These are phyloP conservation scores for Parazoanthus swiftii DNA, from an alignment of 92 coral and sea anemone genomes.

Conservation along the genomic window DNA sequence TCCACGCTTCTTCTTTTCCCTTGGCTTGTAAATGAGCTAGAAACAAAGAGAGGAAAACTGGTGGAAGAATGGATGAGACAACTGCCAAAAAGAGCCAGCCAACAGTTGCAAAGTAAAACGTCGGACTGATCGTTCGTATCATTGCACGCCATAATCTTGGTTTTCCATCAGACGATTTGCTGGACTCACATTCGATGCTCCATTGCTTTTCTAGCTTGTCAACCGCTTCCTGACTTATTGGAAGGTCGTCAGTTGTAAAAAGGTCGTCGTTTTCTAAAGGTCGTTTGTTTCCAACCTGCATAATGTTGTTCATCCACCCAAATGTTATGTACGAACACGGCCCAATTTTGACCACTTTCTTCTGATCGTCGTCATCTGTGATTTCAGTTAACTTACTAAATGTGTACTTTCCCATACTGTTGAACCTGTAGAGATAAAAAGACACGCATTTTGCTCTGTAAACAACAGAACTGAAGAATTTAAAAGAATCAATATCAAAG, in stretches of 20 bases:
- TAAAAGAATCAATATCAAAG: no score
- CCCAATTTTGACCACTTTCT: not conserved
- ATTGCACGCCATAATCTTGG: slow-evolving; percentile 23
- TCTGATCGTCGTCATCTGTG: not conserved
- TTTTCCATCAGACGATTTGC: not conserved
- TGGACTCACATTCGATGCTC: not conserved
- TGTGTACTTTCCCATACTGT: not conserved
- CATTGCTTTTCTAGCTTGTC: not conserved
- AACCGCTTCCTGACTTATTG: not conserved
- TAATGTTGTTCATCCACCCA: slow-evolving; percentile 5
- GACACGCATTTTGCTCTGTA: no score
- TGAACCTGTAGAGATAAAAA: not conserved
- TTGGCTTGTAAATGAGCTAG: not conserved
- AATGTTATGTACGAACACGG: not conserved
- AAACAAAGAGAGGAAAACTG: not conserved
- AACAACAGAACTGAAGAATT: no score
- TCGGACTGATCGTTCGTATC: not conserved
- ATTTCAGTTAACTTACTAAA: not conserved
- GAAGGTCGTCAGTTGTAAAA: not conserved
- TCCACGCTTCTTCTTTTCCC: slow-evolving; percentile 1
- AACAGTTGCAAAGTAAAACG: not conserved
- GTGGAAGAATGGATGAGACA: not conserved
- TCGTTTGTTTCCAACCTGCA: not conserved
- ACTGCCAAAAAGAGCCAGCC: not conserved
- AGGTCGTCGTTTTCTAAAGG: slow-evolving; percentile 5